Base-by-base conservation (phyloP, 2,113 vertebrate species). In the Cyprinodon tularosa region DNA sequence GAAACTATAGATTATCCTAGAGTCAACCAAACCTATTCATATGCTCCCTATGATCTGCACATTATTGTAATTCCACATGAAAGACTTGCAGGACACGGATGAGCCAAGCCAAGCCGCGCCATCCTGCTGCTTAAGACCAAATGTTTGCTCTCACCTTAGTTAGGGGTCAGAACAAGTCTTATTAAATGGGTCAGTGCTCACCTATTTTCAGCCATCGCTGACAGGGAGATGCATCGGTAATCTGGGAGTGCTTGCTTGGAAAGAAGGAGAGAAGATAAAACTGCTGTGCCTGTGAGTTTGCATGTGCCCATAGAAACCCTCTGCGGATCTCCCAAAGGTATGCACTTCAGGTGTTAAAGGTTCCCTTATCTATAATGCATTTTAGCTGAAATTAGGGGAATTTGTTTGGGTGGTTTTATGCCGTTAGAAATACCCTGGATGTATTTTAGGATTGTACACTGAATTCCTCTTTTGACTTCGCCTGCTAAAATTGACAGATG, bases 201-300 rank as follows among this genome's bases (percentile, higher is more conserved):
- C 85, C 93, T 94, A 93, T 93, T 93, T 92, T 88, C 85, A 91
- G 88, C 90, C 68, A 74, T 70, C 60, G 82, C 82, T 93, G 90
- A 88, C 88, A 91, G 89, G 76, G 87, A 92, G 90, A 93, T 93
- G 86, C 89, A 93, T 93, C 86, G 84, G 84, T 92, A 89, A 92
- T 93, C 84, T 80, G 80, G 75, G 80, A 86, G 84, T 74, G 68
- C 80, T 87, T 89, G 84, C 86, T 83, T 80, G 84, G 82, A 88
- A 88, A 87, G 82, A 85, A 83, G 78, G 71, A 73, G 64, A 71
- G 78, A 86, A 78, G 83, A 89, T 80, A 88, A 89, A 92, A 90
- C 78, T 92, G 91, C 89, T 89, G 89, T 62, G 86, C 80, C 79
- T 42, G 83, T 84, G 66, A 78, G 85, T 88, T 90, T 89, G 62